Conservation (phyloP, 2,888 invertebrate species). For the Eristalis arbustorum region DNA sequence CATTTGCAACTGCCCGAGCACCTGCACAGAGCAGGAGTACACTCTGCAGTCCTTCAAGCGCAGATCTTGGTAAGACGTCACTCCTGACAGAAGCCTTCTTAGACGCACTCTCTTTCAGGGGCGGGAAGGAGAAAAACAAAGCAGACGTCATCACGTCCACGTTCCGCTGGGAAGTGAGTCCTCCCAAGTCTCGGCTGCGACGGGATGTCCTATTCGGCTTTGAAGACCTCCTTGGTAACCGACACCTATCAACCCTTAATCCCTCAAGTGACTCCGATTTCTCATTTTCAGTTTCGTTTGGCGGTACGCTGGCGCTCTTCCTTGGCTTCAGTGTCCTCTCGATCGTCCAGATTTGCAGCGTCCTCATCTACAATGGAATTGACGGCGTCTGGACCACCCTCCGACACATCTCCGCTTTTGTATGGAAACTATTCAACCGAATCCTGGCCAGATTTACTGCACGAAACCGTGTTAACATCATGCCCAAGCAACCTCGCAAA, state of each 20-base stretch:
- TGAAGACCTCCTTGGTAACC: slow-evolving; percentile 82
- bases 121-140: slow-evolving; percentile 64
- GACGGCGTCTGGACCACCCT: slow-evolving; percentile 13
- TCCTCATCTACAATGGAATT: slow-evolving; percentile 50
- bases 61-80: slow-evolving; percentile 74
- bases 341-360: slow-evolving; percentile 77
- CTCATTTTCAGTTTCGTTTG: slow-evolving; percentile 81
- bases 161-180: slow-evolving; percentile 82
- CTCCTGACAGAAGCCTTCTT: neutral
- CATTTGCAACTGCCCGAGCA: slow-evolving; percentile 78
- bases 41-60: slow-evolving; percentile 77
- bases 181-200: slow-evolving; percentile 82
- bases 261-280: neutral
- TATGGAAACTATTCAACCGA: slow-evolving; percentile 6
- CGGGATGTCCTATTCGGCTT: slow-evolving; percentile 83
- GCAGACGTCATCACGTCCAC: slow-evolving; percentile 79
- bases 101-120: slow-evolving; percentile 22
- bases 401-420: neutral
- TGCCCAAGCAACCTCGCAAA: neutral
- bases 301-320: slow-evolving; percentile 82
- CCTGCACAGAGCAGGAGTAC: slow-evolving; percentile 77
- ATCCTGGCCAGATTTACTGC: neutral
- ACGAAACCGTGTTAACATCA: slow-evolving; percentile 16
- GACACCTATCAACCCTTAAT: neutral
- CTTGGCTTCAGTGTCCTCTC: slow-evolving; percentile 81